Conservation (phyloP, 1,140 invertebrate species). For the Lycorma delicatula region DNA sequence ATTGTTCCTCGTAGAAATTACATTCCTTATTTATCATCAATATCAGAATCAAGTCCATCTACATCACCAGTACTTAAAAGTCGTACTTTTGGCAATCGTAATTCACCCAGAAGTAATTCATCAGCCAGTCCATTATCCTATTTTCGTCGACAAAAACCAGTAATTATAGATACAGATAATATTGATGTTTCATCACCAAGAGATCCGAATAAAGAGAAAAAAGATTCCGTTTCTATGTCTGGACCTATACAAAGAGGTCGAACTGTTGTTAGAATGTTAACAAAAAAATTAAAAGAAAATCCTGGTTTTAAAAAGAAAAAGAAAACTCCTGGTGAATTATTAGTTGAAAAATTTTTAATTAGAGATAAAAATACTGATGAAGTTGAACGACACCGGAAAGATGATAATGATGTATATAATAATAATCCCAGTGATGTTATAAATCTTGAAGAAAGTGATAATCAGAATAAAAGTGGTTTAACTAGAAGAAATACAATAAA, state of each 20-base stretch:
- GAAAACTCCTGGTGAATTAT: slow-evolving; percentile 58
- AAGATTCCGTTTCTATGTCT: slow-evolving; percentile 44
- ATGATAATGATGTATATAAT: not conserved
- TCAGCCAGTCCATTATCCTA: slow-evolving; percentile 29
- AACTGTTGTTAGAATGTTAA: slow-evolving; percentile 60
- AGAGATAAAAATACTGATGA: too few relatives aligned
- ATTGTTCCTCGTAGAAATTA: slow-evolving; percentile 10
- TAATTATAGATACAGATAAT: slow-evolving; percentile 67
- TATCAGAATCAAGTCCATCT: slow-evolving; percentile 44
- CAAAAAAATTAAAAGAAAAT: slow-evolving; percentile 33
- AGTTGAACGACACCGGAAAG: not conserved
- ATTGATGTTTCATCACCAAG: slow-evolving; percentile 63
- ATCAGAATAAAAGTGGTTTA: too few relatives aligned
- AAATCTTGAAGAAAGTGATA: not conserved
- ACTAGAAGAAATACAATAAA: too few relatives aligned
- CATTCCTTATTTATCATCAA: slow-evolving; percentile 13
- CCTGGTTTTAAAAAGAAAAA: slow-evolving; percentile 31
- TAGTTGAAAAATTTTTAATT: slow-evolving; percentile 67
- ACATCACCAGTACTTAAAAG: slow-evolving; percentile 4
- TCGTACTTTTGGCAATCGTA: slow-evolving; percentile 5
- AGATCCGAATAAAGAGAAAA: slow-evolving; percentile 1
- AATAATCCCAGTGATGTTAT: not conserved
- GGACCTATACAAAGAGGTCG: slow-evolving; percentile 57
- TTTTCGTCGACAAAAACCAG: slow-evolving; percentile 47
- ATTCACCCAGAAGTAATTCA: slow-evolving; percentile 6